Evolutionary conservation across 2,888 invertebrate species (phyloP), one percentile per base, ranked within the genome.

Genomic region (Drosophila mayaguana): DNA sequence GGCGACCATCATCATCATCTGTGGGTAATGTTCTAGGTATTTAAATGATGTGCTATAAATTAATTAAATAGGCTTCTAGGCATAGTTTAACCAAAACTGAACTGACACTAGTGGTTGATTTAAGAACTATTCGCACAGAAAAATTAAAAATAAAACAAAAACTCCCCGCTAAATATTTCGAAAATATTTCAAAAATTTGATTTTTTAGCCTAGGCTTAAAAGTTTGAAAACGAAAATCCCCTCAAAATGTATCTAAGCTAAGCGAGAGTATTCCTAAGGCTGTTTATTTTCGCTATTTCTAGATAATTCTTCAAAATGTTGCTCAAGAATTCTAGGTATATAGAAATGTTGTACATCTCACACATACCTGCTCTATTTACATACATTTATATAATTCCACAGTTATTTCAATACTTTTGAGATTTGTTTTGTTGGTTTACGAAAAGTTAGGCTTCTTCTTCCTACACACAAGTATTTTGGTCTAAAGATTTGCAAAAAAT

Each of bases 101-200:
- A 75, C 75, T 65, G 65, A 71, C 40, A 54, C 64, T 46, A 54
- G 48, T 69, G 60, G 48, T 69, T 63, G 48, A 59, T 72, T 63
- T 55, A 25, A 42, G 16, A 22, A 56, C 42, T 34, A 22, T 43
- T 43, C 20, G 32, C 43, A 40, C 53, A 45, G 14, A 32, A 14
- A 48, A 16, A 25, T 2, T 2, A n/a, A 3, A 14, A 34, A 18
- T 18, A 48, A 14, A 6, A 8, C 16, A 38, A 38, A 38, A 38
- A 38, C n/a, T n/a, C n/a, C 8, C 38, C 16, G n/a, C 8, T 12
- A n/a, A 38, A 16, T 2, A n/a, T n/a, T 51, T 32, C 16, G 40
- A 50, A 42, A 20, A 51, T 40, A 16, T n/a, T 50, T 40, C 32
- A 18, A 6, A 25, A 32, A 25, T 63, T 53, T 53, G 14, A 25